phyloP scores from a whole-genome alignment of 2,888 invertebrate species.

The Drosophila birchii region DNA sequence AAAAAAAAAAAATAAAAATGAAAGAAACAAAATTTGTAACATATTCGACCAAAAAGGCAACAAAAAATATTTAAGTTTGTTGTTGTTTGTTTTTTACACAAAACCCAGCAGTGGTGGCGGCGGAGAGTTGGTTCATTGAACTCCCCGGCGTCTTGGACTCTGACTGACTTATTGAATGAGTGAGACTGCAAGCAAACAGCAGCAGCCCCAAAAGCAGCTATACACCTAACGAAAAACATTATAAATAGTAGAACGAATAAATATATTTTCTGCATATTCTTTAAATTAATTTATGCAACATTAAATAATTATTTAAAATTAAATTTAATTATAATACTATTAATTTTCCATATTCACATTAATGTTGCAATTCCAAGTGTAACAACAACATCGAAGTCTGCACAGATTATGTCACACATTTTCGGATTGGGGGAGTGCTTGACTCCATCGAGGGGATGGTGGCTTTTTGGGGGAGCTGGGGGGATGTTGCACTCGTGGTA shows the following conservation, averaged over 20 bases:
- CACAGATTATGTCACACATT: slow-evolving; percentile 81
- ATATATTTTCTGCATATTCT: background rate
- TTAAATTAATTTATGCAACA: too few relatives aligned
- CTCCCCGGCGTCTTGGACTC: slow-evolving; percentile 55
- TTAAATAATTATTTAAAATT: background rate
- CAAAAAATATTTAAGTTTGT: slow-evolving; percentile 74
- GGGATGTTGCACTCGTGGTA: slow-evolving; percentile 79
- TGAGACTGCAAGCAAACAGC: slow-evolving; percentile 56
- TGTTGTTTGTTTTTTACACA: slow-evolving; percentile 70
- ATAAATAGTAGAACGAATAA: too few relatives aligned
- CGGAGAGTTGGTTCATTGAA: slow-evolving; percentile 68
- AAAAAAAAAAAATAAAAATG: slow-evolving; percentile 10
- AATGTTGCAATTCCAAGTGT: slow-evolving; percentile 1
- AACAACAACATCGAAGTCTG: slow-evolving; percentile 70
- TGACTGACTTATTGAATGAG: slow-evolving; percentile 81
- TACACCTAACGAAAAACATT: background rate
- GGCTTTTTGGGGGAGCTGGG: slow-evolving; percentile 26
- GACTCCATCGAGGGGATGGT: slow-evolving; percentile 18
- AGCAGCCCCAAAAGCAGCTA: slow-evolving; percentile 44
- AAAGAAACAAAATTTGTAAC: slow-evolving; percentile 72
- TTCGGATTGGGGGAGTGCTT: slow-evolving; percentile 71
- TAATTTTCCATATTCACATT: background rate
- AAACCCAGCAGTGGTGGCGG: slow-evolving; percentile 57
- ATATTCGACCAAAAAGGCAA: slow-evolving; percentile 70
- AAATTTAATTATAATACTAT: background rate